Base-by-base conservation (phyloP, 2,797 vertebrate genomes). In the Sebastes trivittatus region DNA sequence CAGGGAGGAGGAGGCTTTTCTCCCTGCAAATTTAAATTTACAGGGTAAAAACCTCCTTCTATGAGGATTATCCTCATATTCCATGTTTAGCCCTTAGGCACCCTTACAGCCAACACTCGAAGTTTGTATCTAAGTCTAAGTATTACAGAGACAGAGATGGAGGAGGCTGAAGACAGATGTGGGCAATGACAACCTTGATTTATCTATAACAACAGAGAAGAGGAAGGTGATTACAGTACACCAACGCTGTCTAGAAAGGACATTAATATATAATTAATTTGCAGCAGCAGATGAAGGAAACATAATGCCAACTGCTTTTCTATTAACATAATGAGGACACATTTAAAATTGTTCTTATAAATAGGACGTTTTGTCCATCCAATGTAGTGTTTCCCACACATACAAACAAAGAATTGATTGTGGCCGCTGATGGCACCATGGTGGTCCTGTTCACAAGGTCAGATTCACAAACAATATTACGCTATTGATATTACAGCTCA, bases 31-130 rank as follows among this genome's bases (percentile, higher is more conserved):
- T 74, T 61, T 56, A 60, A 27, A 74, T 74, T 18, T 22, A 25
- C 9, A 75, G 22, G 11, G 29, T 62, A 32, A 59, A 77, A 65
- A 36, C 18, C 42, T 52, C 52, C 32, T 7, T 82, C 65, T 32
- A 5, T 64, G 20, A 65, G 66, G 67, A 67, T 82, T 56, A 74
- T 68, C 52, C 27, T 62, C 30, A 62, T 56, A 62, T 46, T 46
- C 4, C 29, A 38, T 59, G 49, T 67, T 70, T 46, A 61, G 34
- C 32, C 70, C 25, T 49, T 11, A 64, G 72, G 58, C 66, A 7
- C 4, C 20, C 42, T 60, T 58, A 42, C 14, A 72, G 69, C 72
- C 59, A 61, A 56, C 23, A 46, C 42, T 55, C 30, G 22, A 16
- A 52, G 22, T 71, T 34, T 71, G 65, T 27, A 16, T 82, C 22